Evolutionary conservation across 2,888 invertebrate genomes (phyloP).

Genomic region (Diplolepis rosae): DNA sequence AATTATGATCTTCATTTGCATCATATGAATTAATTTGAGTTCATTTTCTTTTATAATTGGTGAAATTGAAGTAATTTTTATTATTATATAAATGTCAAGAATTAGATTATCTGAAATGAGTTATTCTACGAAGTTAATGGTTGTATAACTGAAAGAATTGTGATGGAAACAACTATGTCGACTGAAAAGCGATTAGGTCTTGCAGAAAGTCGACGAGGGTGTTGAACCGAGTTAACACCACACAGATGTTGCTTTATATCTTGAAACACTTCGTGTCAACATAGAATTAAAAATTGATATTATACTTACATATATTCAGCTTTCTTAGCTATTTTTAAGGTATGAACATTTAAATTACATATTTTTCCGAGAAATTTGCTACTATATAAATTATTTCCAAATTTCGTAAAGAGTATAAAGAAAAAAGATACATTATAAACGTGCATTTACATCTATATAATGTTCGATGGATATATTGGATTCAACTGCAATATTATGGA

Average conservation of each 20-base stretch:
- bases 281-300: conserved; percentile 60
- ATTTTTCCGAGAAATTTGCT: neutral
- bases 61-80: neutral
- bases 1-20: neutral
- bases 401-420: too few relatives aligned
- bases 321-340: neutral
- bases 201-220: conserved; percentile 33
- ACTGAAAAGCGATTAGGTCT: neutral
- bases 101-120: neutral
- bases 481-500: too few relatives aligned
- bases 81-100: neutral
- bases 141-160: neutral
- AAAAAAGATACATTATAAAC: too few relatives aligned
- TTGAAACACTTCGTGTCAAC: conserved; percentile 62
- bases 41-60: too few relatives aligned
- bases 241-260: conserved; percentile 60
- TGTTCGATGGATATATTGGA: too few relatives aligned
- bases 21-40: too few relatives aligned
- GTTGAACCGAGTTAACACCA: conserved; percentile 45
- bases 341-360: neutral
- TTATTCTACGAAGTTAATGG: neutral
- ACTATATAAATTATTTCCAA: neutral
- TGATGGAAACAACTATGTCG: neutral
- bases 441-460: too few relatives aligned
- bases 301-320: conserved; percentile 43